Evolutionary conservation across 2,113 vertebrate genomes (phyloP), one percentile per base, ranked within the genome.

Genomic region (Gymnogyps californianus): DNA sequence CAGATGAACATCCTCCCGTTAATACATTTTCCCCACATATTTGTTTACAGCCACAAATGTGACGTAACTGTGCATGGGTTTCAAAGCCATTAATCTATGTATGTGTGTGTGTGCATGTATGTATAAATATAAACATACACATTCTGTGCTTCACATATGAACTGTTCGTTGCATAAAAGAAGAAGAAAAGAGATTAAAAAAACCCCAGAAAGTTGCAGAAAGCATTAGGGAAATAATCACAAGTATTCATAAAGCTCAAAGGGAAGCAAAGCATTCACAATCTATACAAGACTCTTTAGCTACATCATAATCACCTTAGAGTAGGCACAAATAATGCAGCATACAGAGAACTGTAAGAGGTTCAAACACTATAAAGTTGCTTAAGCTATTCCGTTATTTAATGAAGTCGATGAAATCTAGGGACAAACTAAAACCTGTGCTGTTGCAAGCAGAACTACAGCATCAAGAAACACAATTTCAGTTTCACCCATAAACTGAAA

Each of bases 401-500:
- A 93, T n/a, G 91, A 77, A 90, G 78, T 32, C 3, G 7, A 87
- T 83, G 69, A 91, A 89, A 90, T 88, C 87, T 93, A 96, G 72
- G 78, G 52, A 67, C 18, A 93, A 96, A 96, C 90, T 96, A 93
- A 96, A 97, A 90, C 61, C 86, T 52, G 76, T 71, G 79, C 85
- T 83, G 55, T 83, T 87, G 69, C 71, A 96, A 96, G 77, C 65
- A 96, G 71, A 89, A 96, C 69, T 96, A 97, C 94, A 97, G 92
- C 80, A 95, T 83, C 67, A 93, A 92, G 93, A 96, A 96, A 93
- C 76, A 93, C 49, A 94, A 92, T 70, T 95, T 97, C 82, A 64
- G 72, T 96, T 97, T 89, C 67, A 96, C 87, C 91, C 92, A 95
- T 87, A 85, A 95, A 93, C 91, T 86, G 90, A 97, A 98, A 97